These are phyloP conservation scores for Drosophila aff. DNA, from an alignment of 1,140 invertebrate species.

Conservation along the genomic window DNA sequence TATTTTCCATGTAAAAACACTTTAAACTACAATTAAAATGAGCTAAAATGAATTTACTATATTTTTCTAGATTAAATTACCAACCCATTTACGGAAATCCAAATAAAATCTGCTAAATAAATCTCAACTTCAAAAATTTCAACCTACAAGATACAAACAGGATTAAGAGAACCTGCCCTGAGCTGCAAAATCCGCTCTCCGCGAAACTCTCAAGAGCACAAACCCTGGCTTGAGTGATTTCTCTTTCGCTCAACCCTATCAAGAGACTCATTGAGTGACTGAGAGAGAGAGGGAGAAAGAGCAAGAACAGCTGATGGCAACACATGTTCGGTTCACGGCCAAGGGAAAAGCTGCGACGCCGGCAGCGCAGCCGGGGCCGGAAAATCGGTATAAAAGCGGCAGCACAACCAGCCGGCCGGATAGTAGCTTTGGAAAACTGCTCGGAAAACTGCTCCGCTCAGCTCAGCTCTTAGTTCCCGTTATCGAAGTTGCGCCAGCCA, in stretches of 20 bases:
- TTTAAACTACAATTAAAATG: neutral
- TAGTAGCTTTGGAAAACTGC: constrained; percentile 80
- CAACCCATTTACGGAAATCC: neutral
- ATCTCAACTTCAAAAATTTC: neutral
- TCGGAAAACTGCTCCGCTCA: constrained; percentile 76
- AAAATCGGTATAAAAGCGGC: constrained; percentile 77
- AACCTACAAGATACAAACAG: neutral
- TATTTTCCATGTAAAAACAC: neutral
- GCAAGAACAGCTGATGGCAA: constrained; percentile 42
- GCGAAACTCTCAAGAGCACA: constrained; percentile 9
- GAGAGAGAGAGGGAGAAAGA: constrained; percentile 2
- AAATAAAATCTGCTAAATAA: neutral
- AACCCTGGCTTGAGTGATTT: constrained; percentile 10
- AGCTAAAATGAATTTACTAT: neutral
- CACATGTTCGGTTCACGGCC: constrained; percentile 68
- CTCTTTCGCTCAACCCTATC: neutral
- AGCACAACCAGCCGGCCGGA: constrained; percentile 68
- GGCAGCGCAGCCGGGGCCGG: constrained; percentile 51
- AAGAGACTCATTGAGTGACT: neutral
- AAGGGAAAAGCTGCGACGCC: constrained; percentile 71
- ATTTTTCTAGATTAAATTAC: neutral
- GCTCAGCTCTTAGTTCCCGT: constrained; percentile 48
- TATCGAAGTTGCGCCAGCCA: constrained; percentile 66
- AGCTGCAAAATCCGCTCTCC: neutral
- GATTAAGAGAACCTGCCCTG: neutral